Evolutionary conservation across 2,113 vertebrate species (phyloP).

Genomic region (Zosterops hypoxanthus): DNA sequence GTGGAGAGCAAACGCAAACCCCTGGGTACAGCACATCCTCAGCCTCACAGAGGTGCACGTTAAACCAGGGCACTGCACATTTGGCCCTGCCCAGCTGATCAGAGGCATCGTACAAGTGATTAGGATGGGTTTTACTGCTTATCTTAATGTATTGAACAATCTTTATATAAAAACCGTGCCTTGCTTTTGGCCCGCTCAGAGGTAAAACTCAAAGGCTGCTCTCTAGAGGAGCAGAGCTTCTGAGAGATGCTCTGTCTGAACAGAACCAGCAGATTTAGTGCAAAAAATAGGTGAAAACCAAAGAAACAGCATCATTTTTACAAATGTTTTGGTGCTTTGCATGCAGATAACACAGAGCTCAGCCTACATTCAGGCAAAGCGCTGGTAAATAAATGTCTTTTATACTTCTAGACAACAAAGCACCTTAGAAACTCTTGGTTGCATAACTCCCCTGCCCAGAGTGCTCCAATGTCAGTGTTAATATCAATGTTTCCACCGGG

Average conservation of each 20-base stretch:
- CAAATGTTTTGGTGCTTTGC: background rate
- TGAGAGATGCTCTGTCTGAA: background rate
- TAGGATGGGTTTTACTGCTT: background rate
- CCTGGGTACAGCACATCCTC: background rate
- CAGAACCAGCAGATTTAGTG: background rate
- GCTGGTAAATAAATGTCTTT: background rate
- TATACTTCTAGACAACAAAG: background rate
- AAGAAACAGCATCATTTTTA: background rate
- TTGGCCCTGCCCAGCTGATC: background rate
- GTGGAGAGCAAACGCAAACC: background rate
- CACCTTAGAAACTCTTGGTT: background rate
- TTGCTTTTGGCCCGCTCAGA: background rate
- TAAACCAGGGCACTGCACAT: no score
- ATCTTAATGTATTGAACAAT: background rate
- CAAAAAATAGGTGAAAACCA: background rate
- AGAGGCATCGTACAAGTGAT: background rate
- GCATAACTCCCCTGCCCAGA: background rate
- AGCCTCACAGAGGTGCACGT: background rate
- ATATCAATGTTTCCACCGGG: background rate
- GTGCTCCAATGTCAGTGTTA: accelerated
- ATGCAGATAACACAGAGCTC: background rate
- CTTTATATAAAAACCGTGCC: accelerated
- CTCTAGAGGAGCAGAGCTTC: background rate
- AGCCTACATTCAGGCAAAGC: no score
- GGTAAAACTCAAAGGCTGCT: background rate